Evolutionary conservation across 2,113 vertebrate species (phyloP).

Genomic region (Suricata suricatta): DNA sequence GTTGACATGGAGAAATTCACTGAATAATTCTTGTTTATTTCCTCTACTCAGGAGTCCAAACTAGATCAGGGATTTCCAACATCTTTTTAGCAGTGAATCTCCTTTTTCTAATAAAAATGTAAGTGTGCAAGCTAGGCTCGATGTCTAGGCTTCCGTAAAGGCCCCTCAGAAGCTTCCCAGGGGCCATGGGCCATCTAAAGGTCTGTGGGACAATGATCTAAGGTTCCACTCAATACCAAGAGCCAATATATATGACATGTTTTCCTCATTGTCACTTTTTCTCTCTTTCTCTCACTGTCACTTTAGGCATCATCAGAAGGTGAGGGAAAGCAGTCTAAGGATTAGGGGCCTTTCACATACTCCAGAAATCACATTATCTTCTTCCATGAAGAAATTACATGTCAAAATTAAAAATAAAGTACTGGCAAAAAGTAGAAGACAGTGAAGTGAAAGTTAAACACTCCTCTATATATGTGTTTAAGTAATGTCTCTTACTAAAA

Average conservation of each 20-base stretch:
- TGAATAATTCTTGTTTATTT: background rate
- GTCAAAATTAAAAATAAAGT: conserved; percentile 26
- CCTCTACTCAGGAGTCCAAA: background rate
- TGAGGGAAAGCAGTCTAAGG: background rate
- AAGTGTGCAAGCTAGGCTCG: background rate
- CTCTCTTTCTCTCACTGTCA: background rate
- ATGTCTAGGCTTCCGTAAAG: background rate
- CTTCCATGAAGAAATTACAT: background rate
- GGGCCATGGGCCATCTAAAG: background rate
- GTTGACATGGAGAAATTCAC: background rate
- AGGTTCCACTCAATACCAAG: background rate
- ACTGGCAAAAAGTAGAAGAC: background rate
- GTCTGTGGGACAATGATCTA: background rate
- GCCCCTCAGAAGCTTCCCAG: background rate
- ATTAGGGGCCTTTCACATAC: background rate
- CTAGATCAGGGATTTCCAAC: background rate
- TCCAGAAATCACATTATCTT: background rate
- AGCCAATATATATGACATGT: background rate
- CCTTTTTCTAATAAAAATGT: conserved; percentile 6
- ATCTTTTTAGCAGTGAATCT: background rate
- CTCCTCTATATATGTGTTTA: background rate
- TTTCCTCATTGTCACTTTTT: background rate
- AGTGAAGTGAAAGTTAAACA: background rate
- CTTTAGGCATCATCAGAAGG: background rate
- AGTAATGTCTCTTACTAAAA: background rate